A percentile compares a stretch with the other conserved stretches of the same genome.
Evolutionary conservation across 2,113 vertebrate species (phyloP).

Genomic region (Campylomormyrus tamandua): DNA sequence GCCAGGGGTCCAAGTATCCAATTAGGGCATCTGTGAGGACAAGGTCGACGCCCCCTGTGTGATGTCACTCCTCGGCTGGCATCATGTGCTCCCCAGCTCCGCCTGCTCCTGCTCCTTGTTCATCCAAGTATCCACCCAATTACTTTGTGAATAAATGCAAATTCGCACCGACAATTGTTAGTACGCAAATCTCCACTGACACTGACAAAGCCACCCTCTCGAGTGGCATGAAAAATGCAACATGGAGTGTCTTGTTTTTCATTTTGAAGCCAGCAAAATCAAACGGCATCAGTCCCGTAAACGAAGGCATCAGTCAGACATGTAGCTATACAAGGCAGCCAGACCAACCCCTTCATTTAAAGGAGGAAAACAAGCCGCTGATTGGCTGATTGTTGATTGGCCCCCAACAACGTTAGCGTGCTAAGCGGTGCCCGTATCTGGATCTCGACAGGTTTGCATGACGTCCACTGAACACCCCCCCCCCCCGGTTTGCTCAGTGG

Average conservation of each 20-base stretch:
- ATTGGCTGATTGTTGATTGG: not conserved
- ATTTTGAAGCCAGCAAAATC: not conserved
- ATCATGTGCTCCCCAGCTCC: not conserved
- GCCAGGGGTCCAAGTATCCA: slow-evolving; percentile 49
- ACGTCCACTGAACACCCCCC: slow-evolving; percentile 24
- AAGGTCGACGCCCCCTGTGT: not conserved
- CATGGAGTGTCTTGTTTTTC: not conserved
- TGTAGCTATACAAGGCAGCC: not conserved
- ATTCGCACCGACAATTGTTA: not conserved
- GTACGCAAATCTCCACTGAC: not conserved
- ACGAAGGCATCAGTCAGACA: not conserved
- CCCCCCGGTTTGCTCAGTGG: slow-evolving; percentile 19
- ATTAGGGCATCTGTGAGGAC: slow-evolving; percentile 44
- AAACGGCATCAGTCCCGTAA: not conserved
- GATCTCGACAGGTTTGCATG: not conserved
- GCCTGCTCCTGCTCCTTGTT: not conserved
- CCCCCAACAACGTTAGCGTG: not conserved
- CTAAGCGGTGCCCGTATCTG: too few species aligned
- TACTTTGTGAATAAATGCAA: not conserved
- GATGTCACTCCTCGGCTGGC: not conserved
- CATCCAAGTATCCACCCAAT: not conserved
- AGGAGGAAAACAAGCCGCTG: not conserved
- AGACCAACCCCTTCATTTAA: not conserved
- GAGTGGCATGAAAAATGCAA: not conserved
- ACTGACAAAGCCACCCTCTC: not conserved